Evolutionary conservation across 1,140 invertebrate species (phyloP).

Genomic region (Samia ricini): DNA sequence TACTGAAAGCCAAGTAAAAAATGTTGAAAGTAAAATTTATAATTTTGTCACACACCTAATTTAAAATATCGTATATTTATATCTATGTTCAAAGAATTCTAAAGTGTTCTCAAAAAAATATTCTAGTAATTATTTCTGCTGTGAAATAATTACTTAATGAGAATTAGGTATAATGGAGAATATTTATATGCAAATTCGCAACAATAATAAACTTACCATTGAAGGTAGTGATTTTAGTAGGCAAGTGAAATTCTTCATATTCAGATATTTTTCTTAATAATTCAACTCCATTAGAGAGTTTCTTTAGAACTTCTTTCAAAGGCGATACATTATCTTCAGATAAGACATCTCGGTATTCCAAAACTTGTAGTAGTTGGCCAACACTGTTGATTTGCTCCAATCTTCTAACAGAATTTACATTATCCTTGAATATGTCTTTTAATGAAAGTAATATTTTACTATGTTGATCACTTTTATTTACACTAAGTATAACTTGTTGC

Average conservation of each 20-base stretch:
- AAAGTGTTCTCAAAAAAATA: no score
- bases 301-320: conserved; percentile 48
- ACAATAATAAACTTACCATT: not conserved
- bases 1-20: no score
- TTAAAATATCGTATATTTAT: no score
- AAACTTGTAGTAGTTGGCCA: conserved; percentile 47
- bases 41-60: no score
- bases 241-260: conserved; percentile 33
- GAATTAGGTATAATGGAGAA: no score
- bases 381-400: conserved; percentile 52
- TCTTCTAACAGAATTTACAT: conserved; percentile 58
- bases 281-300: conserved; percentile 37
- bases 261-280: conserved; percentile 40
- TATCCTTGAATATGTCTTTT: conserved; percentile 52
- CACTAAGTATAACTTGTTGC: conserved; percentile 39
- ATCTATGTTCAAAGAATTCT: no score
- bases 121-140: no score
- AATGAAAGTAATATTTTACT: conserved; percentile 39
- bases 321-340: conserved; percentile 55
- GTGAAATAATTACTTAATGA: no score
- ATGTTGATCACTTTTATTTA: conserved; percentile 44
- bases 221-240: not conserved
- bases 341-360: conserved; percentile 60
- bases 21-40: no score
- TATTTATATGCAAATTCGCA: no score